Conservation (phyloP, 2,113 vertebrate genomes). For the Probosciger aterrimus region DNA sequence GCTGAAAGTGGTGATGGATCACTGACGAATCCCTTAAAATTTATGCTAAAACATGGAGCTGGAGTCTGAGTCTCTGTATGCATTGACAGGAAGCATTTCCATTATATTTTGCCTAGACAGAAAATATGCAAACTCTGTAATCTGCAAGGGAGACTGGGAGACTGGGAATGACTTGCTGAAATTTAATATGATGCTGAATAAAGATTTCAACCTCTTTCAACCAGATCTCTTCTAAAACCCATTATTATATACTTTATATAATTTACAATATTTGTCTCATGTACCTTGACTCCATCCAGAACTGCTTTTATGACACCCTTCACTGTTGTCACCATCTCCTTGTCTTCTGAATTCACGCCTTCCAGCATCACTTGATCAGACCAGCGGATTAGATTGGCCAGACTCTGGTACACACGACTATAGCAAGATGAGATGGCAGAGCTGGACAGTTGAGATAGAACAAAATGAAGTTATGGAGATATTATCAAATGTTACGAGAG, state of each 20-base stretch:
- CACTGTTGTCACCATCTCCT: constrained; percentile 89
- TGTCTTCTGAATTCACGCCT: constrained; percentile 92
- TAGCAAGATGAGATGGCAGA: constrained; percentile 95
- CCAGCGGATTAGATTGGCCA: constrained; percentile 97
- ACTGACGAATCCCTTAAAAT: not conserved
- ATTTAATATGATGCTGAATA: not conserved
- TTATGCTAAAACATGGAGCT: not conserved
- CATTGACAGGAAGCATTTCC: not conserved
- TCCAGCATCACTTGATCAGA: constrained; percentile 98
- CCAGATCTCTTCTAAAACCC: not conserved
- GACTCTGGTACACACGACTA: constrained; percentile 93
- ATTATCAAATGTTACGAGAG: accelerated
- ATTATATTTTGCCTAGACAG: not conserved
- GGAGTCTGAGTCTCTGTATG: not conserved
- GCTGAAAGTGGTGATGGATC: not conserved
- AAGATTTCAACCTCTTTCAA: not conserved
- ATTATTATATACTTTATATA: not conserved
- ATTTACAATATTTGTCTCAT: not conserved
- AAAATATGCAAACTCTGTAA: not conserved
- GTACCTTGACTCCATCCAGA: constrained; percentile 96
- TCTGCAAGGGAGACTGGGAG: not conserved
- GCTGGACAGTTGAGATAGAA: constrained; percentile 57
- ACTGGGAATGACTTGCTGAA: not conserved
- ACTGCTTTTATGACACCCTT: constrained; percentile 95
- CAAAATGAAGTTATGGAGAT: not conserved